phyloP scores from a whole-genome alignment of 2,113 vertebrate species.

The Plestiodon gilberti region DNA sequence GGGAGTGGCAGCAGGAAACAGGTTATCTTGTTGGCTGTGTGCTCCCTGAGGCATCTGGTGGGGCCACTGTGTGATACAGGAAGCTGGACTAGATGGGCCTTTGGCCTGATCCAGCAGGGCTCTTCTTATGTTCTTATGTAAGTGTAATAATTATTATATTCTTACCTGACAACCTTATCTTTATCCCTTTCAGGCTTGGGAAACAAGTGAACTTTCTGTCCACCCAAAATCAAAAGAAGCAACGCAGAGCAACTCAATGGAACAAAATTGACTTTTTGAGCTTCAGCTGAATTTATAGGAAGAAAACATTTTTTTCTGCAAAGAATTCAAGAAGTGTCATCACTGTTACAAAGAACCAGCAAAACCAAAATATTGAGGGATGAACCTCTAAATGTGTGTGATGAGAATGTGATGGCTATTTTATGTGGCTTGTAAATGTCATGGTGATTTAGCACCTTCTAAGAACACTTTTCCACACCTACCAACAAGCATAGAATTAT shows the following conservation, averaged over 20 bases:
- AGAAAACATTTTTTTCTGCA: constrained; percentile 3
- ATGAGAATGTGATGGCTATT: not conserved
- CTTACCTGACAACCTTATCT: constrained; percentile 6
- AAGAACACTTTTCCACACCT: constrained; percentile 8
- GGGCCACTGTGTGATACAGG: too few relatives aligned
- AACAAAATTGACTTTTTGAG: constrained; percentile 7
- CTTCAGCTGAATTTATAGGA: not conserved
- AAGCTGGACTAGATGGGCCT: too few relatives aligned
- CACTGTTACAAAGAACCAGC: constrained; percentile 2
- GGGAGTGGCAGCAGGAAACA: too few relatives aligned
- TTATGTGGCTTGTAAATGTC: constrained; percentile 26
- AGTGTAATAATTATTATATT: not conserved
- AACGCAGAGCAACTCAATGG: not conserved
- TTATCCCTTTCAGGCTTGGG: constrained; percentile 71
- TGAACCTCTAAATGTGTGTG: not conserved
- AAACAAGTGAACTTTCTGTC: constrained; percentile 60
- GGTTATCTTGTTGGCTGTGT: too few relatives aligned
- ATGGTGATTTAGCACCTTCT: constrained; percentile 6
- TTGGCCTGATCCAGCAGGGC: too few relatives aligned
- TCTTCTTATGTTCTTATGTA: too few relatives aligned
- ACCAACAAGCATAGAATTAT: not conserved
- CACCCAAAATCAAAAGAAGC: not conserved
- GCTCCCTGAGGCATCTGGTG: too few relatives aligned
- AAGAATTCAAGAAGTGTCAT: constrained; percentile 17
- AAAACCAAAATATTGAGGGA: constrained; percentile 26